Percentiles rank a stretch among this genome's conserved stretches.
These are phyloP conservation scores for Tretioscincus oriximinensis DNA, from an alignment of 2,113 vertebrate genomes.

Conservation along the genomic window DNA sequence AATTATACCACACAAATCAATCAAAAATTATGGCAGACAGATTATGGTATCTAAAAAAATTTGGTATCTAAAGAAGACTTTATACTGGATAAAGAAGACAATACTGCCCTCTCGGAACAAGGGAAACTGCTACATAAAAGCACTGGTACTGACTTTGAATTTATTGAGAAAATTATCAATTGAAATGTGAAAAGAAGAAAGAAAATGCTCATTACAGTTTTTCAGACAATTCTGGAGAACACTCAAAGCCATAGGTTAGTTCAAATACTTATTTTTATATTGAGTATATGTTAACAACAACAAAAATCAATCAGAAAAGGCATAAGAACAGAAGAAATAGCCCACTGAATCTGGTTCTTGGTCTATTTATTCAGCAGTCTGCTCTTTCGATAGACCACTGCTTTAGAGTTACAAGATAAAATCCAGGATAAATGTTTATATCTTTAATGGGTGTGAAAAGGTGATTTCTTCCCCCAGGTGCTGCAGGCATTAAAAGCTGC, in stretches of 20 bases:
- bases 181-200: conserved; percentile 34
- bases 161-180: conserved; percentile 42
- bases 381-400: too few relatives aligned
- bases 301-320: too few relatives aligned
- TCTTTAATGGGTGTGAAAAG: too few relatives aligned
- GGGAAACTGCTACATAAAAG: conserved; percentile 44
- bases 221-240: conserved; percentile 34
- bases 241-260: conserved; percentile 24
- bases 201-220: conserved; percentile 24
- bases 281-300: neutral
- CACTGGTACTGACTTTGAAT: conserved; percentile 41
- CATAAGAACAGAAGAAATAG: too few relatives aligned
- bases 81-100: conserved; percentile 31
- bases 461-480: too few relatives aligned
- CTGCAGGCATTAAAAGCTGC: too few relatives aligned
- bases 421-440: too few relatives aligned
- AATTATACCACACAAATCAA: conserved; percentile 6
- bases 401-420: too few relatives aligned
- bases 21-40: too few relatives aligned
- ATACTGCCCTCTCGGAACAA: neutral
- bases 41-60: conserved; percentile 21
- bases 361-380: too few relatives aligned
- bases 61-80: conserved; percentile 20
- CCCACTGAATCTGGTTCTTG: too few relatives aligned
- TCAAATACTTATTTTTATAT: conserved; percentile 33